A percentile compares a stretch with the other conserved stretches of the same genome.
Evolutionary conservation across 2,797 vertebrate species (phyloP).

Genomic region (Mormyrus hasselquistii): DNA sequence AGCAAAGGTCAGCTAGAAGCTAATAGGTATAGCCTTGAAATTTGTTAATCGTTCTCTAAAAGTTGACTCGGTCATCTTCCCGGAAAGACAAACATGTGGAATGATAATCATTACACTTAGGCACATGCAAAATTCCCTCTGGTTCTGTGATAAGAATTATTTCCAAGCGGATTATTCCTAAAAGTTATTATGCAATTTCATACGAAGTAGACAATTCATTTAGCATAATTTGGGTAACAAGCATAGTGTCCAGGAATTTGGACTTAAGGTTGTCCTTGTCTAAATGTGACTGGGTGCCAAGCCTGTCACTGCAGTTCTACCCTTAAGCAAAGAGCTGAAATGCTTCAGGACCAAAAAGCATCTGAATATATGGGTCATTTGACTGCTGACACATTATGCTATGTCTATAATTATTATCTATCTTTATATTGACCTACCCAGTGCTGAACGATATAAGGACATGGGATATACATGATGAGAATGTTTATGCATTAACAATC

Average conservation of each 20-base stretch:
- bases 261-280: background rate
- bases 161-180: background rate
- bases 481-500: background rate
- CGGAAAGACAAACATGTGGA: background rate
- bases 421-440: background rate
- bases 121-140: background rate
- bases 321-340: background rate
- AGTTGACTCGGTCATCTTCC: background rate
- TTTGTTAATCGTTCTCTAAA: background rate
- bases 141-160: background rate
- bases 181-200: background rate
- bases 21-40: background rate
- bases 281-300: background rate
- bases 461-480: background rate
- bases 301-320: background rate
- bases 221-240: background rate
- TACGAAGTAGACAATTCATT: background rate
- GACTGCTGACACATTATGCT: background rate
- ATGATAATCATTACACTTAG: background rate
- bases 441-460: background rate
- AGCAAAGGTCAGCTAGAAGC: background rate
- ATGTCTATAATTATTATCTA: background rate
- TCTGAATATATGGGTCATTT: background rate
- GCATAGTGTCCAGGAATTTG: background rate
- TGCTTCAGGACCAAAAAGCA: background rate